phyloP scores from a whole-genome alignment of 2,888 invertebrate species.

The Trissoscelio sp. region DNA sequence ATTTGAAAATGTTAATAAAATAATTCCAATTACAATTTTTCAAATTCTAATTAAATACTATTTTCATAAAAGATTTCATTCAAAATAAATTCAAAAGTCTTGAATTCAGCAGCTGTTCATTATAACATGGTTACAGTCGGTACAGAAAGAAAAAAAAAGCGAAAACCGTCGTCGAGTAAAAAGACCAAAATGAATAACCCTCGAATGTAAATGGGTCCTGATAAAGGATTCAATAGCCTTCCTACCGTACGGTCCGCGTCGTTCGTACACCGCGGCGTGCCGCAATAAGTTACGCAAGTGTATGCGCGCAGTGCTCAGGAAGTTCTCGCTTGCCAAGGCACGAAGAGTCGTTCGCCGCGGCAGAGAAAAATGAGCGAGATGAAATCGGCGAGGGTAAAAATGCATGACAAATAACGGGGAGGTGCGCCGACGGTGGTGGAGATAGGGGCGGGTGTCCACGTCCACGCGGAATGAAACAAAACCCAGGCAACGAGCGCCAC shows the following conservation, averaged over 20 bases:
- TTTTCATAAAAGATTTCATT: no score
- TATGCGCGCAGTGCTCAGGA: constrained; percentile 23
- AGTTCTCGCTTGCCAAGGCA: constrained; percentile 17
- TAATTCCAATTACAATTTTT: no score
- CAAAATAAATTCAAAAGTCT: no score
- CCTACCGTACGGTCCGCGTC: constrained; percentile 20
- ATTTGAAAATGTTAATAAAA: no score
- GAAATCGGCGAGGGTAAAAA: constrained; percentile 81
- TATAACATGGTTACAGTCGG: constrained; percentile 40
- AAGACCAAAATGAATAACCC: constrained; percentile 33
- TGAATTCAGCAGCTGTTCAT: constrained; percentile 31
- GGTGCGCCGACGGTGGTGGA: constrained; percentile 31
- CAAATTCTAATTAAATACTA: no score
- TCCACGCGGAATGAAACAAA: constrained; percentile 81
- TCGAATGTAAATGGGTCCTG: constrained; percentile 46
- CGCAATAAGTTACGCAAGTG: constrained; percentile 61
- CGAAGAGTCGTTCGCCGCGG: constrained; percentile 53
- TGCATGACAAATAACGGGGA: constrained; percentile 81
- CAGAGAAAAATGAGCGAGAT: constrained; percentile 82
- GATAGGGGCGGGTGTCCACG: constrained; percentile 74
- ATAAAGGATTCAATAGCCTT: constrained; percentile 52
- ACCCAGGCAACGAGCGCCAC: constrained; percentile 77
- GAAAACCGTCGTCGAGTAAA: constrained; percentile 13
- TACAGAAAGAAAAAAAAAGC: constrained; percentile 9
- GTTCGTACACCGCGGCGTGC: constrained; percentile 8